Evolutionary conservation across 1,140 invertebrate species (phyloP), one percentile per base, ranked within the genome.

Genomic region (Dinoponera quadriceps): DNA sequence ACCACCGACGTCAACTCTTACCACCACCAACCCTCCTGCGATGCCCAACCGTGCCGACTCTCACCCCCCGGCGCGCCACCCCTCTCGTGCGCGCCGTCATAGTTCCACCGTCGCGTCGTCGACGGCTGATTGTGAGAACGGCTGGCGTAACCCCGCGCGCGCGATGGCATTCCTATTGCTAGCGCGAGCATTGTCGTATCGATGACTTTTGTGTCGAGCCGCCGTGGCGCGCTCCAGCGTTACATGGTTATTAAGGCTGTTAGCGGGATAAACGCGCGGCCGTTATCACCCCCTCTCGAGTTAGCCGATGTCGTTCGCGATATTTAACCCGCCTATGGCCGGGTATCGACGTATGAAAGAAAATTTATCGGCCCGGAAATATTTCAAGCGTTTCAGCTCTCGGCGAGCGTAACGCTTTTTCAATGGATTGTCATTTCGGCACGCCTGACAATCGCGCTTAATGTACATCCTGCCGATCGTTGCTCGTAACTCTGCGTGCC

Each of bases 21-120:
- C 90, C 89, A 85, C 91, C 88, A 88, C 90, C 89, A 69, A 90
- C 54, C 3, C 71, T n/a, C 77, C n/a, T 11, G 55, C 83, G 54
- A 57, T 73, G 71, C 83, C 74, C 62, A 72, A 66, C 83, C 59
- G 72, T 77, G 48, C 63, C 73, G 59, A 62, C 75, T 80, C 68
- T 20, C 75, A 57, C 65, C 82, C 33, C 80, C 73, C 69, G 62
- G 38, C 73, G 38, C 71, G 77, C 59, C 84, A 83, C 84, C 66
- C 38, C 57, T 69, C 54, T n/a, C 48, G 63, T 77, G 60, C 78
- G 62, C 73, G 48, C 54, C 71, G 55, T 74, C 78, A 60, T 57
- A 59, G 54, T 86, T 44, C 22, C 80, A 83, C 33, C 59, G 55
- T 22, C 55, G 62, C 49, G 55, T 71, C 57, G 57, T 51, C 73